These are phyloP conservation scores for Epinotia demarniana DNA, from an alignment of 2,888 invertebrate genomes.

Conservation along the genomic window DNA sequence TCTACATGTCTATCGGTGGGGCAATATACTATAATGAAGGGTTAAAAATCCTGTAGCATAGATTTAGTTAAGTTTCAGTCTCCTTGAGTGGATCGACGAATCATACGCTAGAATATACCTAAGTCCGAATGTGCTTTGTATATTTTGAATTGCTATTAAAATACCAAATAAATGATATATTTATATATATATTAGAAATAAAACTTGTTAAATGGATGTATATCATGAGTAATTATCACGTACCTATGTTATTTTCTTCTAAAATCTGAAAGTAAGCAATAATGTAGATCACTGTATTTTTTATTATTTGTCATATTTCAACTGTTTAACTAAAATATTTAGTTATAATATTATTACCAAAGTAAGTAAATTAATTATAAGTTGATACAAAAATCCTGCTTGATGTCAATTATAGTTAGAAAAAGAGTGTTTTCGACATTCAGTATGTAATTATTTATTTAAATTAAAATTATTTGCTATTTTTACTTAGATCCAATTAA, in stretches of 20 bases:
- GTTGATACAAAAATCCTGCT: conserved; percentile 71
- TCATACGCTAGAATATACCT: conserved; percentile 85
- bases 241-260: conserved; percentile 18
- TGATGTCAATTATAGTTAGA: conserved; percentile 82
- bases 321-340: conserved; percentile 43
- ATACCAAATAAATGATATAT: conserved; percentile 66
- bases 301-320: conserved; percentile 19
- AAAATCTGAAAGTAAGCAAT: conserved; percentile 27
- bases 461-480: conserved; percentile 54
- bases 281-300: conserved; percentile 29
- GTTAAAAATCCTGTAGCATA: conserved; percentile 70
- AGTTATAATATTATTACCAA: conserved; percentile 58
- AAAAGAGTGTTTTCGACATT: conserved; percentile 54
- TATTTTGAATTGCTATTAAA: conserved; percentile 66
- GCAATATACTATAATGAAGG: conserved; percentile 65
- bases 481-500: conserved; percentile 53
- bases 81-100: conserved; percentile 71
- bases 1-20: conserved; percentile 63
- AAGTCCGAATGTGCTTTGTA: conserved; percentile 82
- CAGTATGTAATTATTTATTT: conserved; percentile 63
- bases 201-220: conserved; percentile 34
- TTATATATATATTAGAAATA: conserved; percentile 48
- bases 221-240: conserved; percentile 27
- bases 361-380: conserved; percentile 61
- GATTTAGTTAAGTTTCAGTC: conserved; percentile 61